phyloP scores from a whole-genome alignment of 2,797 vertebrate species.

The Euphonia xanthogaster region DNA sequence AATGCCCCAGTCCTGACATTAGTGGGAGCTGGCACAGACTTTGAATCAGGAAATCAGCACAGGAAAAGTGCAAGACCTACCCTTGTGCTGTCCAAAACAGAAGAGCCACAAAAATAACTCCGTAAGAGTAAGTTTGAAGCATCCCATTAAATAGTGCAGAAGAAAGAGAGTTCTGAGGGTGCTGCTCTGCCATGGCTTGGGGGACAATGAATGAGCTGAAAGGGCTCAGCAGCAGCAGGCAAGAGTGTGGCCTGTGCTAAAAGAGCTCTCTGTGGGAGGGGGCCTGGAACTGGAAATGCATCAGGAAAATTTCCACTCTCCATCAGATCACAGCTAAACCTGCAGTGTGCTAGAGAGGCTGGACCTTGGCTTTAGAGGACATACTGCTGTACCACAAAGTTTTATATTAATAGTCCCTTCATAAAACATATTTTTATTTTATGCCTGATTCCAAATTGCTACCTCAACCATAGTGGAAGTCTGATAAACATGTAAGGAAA shows the following conservation, averaged over 20 bases:
- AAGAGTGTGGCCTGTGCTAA: not conserved
- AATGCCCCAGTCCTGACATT: not conserved
- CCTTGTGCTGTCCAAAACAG: not conserved
- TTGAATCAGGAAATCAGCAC: constrained; percentile 10
- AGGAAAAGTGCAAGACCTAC: not conserved
- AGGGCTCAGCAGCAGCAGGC: not conserved
- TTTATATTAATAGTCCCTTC: not conserved
- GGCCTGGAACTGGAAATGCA: not conserved
- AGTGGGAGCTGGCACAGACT: not conserved
- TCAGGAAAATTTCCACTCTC: not conserved
- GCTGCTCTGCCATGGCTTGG: not conserved
- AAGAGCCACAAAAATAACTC: not conserved
- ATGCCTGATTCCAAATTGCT: not conserved
- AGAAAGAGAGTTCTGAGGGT: not conserved
- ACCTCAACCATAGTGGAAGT: not conserved
- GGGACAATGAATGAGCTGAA: not conserved
- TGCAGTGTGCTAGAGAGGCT: not conserved
- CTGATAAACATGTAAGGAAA: not conserved
- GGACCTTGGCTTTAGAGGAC: not conserved
- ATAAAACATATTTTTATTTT: not conserved
- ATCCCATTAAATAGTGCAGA: not conserved
- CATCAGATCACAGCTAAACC: not conserved
- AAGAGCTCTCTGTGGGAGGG: not conserved
- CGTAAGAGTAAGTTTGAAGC: not conserved
- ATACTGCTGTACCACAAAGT: not conserved